Base-by-base conservation (phyloP, 2,888 invertebrate genomes). In the Eupithecia exiguata region DNA sequence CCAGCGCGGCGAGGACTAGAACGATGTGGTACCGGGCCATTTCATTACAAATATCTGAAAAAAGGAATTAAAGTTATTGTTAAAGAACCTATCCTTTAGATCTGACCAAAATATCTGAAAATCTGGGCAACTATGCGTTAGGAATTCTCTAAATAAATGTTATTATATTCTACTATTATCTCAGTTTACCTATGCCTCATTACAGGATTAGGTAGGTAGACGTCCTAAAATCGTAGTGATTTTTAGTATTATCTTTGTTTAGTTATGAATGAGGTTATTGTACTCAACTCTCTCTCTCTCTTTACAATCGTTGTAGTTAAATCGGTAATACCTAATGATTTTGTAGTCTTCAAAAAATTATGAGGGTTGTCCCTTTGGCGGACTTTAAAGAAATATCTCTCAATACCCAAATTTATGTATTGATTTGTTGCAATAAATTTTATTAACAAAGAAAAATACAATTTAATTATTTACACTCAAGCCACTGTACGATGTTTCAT, bases 11-110 rank as follows among this genome's bases (percentile, higher is more conserved):
- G 81, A 89, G 76, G 84, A 91, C 78, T 80, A 92, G 89, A 76
- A 88, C 80, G 75, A 88, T 82, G 83, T 87, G 87, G 87, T 87
- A 85, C 83, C 84, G 85, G 86, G 89, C 90, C 93, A 93, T 93
- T 82, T 87, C 84, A 86, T 84, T 79, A 82, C 82, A 80, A 78
- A 77, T 72, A 76, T 80, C 87, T 91, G 90, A 78, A 82, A 49
- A 89, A 83, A 86, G 81, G 85, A 80, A 84, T 83, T 1, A 68
- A 72, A n/a, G 46, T 53, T 25, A 25, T 21, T n/a, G 0, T 10
- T 21, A 10, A 53, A 10, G 21, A 21, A 10, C 18, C 1, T 46
- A 46, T 16, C 46, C 2, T 18, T 46, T 18, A 16, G 43, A 43
- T 14, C 18, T 46, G 18, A n/a, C 3, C 49, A n/a, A 49, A 49